Evolutionary conservation across 64 coral and sea anemone species (phyloP), one percentile per base, ranked within the genome.

Genomic region (Acropora tenuis): DNA sequence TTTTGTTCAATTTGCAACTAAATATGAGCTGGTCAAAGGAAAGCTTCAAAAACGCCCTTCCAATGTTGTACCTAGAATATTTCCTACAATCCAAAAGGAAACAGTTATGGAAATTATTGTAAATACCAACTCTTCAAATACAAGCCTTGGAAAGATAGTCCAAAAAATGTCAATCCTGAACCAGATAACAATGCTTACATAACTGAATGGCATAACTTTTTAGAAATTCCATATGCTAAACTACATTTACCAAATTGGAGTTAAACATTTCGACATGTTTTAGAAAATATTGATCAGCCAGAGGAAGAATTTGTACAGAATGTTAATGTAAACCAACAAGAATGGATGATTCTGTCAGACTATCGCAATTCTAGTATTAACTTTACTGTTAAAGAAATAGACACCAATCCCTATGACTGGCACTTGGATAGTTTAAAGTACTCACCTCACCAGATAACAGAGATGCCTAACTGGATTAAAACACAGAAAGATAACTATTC

Each of bases 1-100:
- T 93, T 87, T 88, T 71, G 19, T 80, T 5, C 75, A 87, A 57
- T 93, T 93, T 87, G 83, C 73, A 12, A 77, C 87, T 9, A 78
- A 78, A 12, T 89, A 89, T 55, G 78, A 89, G 60, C 48, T 89
- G 13, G 42, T 55, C 12, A 89, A 89, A 1, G 40, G 40, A 43
- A 88, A 88, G 74, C 82, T 55, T 85, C 13, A 85, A 85, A 2
- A 85, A 40, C 57, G n/a, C 16, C 12, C 40, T n/a, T 42, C 44
- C 30, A 45, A 88, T 75, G 52, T 76, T 88, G 71, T 88, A 6
- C 86, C 86, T 49, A 60, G 41, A 49, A 76, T 76, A 53, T 88
- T 76, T 76, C 86, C 86, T 49, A 74, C 45, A 79, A 49, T 55
- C 77, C 77, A 79, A 79, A 46, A 79, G 77, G 77, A 55, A 55